Base-by-base conservation (phyloP, 53 echinoderm and acorn worm species). In the Paelopatides confundens region DNA sequence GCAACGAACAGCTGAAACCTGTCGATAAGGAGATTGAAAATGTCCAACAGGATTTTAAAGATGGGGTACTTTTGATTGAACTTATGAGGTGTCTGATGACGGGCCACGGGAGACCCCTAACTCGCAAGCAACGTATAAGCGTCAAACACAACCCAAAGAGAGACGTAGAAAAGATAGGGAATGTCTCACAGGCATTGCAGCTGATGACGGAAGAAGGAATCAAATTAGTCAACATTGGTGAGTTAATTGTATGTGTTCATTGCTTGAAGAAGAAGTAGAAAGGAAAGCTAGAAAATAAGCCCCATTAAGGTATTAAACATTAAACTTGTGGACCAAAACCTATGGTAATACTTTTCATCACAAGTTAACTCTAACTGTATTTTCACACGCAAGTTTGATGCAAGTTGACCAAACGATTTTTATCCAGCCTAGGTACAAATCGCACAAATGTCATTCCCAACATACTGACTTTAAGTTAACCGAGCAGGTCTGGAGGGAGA, bases 161-260 rank as follows among this genome's bases (percentile, higher is more conserved):
- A 50, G 68, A 89, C 50, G 99, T 93, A 2, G 95, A 99, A 86
- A 99, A 95, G 69, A 81, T 95, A 81, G 94, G 94, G 34, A 99
- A 95, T 71, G 91, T 99, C 64, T 88, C 94, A 1, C 89, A 95
- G 64, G 99, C 94, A 26, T 53, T 99, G 37, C 81, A 93, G 31
- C 90, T 94, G 88, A 92, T 99, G 83, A 89, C 85, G 35, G 86
- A 87, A 64, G 92, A 94, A 35, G 94, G 94, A 27, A 93, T 98
- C 24, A 92, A 94, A 36, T 89, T 98, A 12, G 94, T 98, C 38
- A 98, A 98, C 85, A 95, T 98, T 35, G 98, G 98, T 98, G 77
- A 89, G 98, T n/a, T n/a, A n/a, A 12, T 17, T 12, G 11, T 51
- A 17, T 51, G 11, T 12, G 52, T 51, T 17, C 10, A 10, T 51